These are phyloP conservation scores for Notarius lentiginosus DNA, from an alignment of 2,113 vertebrate species.

Conservation along the genomic window DNA sequence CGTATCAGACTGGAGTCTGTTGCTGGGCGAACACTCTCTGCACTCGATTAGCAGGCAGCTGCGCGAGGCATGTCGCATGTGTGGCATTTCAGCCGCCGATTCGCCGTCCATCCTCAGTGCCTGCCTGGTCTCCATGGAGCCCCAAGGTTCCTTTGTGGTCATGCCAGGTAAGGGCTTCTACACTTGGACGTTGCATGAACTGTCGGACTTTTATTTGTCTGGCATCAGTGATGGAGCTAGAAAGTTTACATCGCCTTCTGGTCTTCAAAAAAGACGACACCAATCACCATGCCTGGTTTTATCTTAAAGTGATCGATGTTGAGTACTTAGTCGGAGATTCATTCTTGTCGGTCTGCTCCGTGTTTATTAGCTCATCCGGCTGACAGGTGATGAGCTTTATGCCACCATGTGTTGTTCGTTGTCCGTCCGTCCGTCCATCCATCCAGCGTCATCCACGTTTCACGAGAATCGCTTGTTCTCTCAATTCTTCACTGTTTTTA, in stretches of 20 bases:
- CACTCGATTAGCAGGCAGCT: conserved; percentile 93
- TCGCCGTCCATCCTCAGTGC: conserved; percentile 94
- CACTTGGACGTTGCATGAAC: not conserved
- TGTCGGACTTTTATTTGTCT: not conserved
- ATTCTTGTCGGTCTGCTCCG: not conserved
- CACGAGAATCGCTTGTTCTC: no score
- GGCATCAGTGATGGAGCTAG: not conserved
- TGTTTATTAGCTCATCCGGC: no score
- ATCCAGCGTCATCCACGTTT: no score
- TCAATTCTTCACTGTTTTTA: no score
- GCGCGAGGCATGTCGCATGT: conserved; percentile 92
- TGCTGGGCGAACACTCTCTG: conserved; percentile 93
- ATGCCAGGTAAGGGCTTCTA: conserved; percentile 84
- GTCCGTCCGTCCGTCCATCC: no score
- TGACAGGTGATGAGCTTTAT: no score
- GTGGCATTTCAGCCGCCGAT: conserved; percentile 90
- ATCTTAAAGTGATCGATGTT: not conserved
- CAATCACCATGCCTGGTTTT: not conserved
- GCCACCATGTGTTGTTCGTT: no score
- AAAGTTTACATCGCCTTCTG: not conserved
- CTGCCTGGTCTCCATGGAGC: conserved; percentile 98
- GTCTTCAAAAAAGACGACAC: not conserved
- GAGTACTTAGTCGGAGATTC: not conserved
- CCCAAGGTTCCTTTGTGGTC: conserved; percentile 93
- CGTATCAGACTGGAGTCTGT: conserved; percentile 88